Evolutionary conservation across 2,888 invertebrate genomes (phyloP), one percentile per base, ranked within the genome.

Genomic region (Cataglyphis altisquamis): DNA sequence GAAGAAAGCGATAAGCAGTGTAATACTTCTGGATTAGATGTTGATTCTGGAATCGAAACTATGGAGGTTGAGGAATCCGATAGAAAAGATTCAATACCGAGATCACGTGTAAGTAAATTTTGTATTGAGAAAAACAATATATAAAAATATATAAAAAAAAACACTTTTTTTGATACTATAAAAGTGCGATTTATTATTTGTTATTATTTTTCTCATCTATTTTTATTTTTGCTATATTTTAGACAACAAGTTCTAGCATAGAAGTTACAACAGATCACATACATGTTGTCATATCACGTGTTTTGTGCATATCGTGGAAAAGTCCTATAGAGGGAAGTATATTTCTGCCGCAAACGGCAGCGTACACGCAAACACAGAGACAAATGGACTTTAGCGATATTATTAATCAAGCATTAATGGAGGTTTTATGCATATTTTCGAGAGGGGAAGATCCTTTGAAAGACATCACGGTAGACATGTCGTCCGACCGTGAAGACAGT

Each of bases 11-110:
- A 94, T 92, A 96, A 94, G 84, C 95, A 94, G 86, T 95, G 94
- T 67, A 96, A 95, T 88, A 95, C 95, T 85, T 95, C 95, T 21
- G 95, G 95, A 57, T 94, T 96, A 39, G 97, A 97, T 93, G 96
- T 96, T 52, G 97, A 97, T 94, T 97, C 97, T 9, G 97, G 97
- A 29, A 97, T 97, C 91, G 97, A 97, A 94, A 97, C 96, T 90
- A 97, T 97, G 97, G 97, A 97, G 91, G 96, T 96, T 1, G 96
- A 96, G 82, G 96, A 96, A 70, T 92, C 93, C 0, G 95, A 95
- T 82, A 92, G 94, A 73, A 94, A 94, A 90, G 94, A 94, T 80
- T 84, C 89, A 32, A 87, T 92, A 29, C 91, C 93, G 32, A 92
- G 94, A 91, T 94, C 94, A 82, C 92, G 94, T 60, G 94, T 94